A percentile compares a stretch with the other conserved stretches of the same genome.
These are phyloP conservation scores for Diachasmimorpha longicaudata DNA, from an alignment of 1,140 invertebrate species.

Conservation along the genomic window DNA sequence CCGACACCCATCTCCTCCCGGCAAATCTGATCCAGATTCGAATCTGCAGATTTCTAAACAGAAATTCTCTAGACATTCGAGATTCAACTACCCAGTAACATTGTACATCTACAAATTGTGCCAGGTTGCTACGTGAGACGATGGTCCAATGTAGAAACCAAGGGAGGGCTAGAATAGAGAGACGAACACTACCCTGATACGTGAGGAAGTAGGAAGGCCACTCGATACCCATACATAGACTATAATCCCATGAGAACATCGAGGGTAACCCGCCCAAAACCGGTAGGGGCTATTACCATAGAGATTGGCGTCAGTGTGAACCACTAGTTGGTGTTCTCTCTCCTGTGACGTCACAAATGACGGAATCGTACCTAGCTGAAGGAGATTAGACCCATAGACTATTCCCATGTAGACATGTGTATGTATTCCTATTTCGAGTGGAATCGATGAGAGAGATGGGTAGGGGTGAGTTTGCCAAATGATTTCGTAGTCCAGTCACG, in stretches of 20 bases:
- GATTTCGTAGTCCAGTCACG: background rate
- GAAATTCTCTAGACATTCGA: background rate
- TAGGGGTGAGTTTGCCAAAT: background rate
- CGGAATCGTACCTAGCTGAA: conserved; percentile 25
- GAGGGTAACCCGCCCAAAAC: conserved; percentile 44
- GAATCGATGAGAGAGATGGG: background rate
- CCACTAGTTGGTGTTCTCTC: conserved; percentile 20
- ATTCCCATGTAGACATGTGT: background rate
- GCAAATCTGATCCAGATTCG: background rate
- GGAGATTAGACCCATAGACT: conserved; percentile 17
- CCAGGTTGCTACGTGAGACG: conserved; percentile 5
- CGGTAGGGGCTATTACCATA: conserved; percentile 51
- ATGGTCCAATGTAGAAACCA: background rate
- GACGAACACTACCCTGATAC: background rate
- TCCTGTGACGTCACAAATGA: conserved; percentile 26
- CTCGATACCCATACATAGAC: background rate
- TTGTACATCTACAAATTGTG: background rate
- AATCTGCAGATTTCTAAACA: background rate
- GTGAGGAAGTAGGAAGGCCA: background rate
- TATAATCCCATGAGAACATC: conserved; percentile 25
- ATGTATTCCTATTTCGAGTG: background rate
- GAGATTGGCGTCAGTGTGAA: conserved; percentile 45
- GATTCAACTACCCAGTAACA: background rate
- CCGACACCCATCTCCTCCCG: no score
- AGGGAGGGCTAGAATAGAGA: conserved; percentile 1